Conservation (phyloP, 2,888 invertebrate species). For the Proisotoma minuta region DNA sequence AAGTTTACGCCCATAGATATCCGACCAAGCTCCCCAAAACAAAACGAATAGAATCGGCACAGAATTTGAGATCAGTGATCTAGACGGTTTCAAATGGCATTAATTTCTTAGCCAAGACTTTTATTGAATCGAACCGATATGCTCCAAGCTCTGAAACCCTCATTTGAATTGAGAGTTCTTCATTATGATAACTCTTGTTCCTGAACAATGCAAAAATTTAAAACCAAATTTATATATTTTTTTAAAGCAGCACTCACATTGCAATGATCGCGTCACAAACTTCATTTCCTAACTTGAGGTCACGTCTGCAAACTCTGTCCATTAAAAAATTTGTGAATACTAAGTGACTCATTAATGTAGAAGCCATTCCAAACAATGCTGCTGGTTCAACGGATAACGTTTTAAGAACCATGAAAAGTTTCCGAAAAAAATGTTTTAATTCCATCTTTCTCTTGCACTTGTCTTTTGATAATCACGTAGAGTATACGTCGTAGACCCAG, state of each 20-base stretch:
- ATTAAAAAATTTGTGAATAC: constrained; percentile 33
- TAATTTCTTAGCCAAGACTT: too few relatives aligned
- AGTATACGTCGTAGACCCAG: too few relatives aligned
- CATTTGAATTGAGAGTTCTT: not conserved
- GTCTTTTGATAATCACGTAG: too few relatives aligned
- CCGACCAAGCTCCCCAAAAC: constrained; percentile 45
- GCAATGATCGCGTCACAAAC: constrained; percentile 23
- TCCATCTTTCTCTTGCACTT: too few relatives aligned
- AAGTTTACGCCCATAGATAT: constrained; percentile 44
- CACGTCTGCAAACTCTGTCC: constrained; percentile 31
- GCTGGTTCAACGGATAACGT: constrained; percentile 34
- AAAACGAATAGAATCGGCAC: constrained; percentile 17
- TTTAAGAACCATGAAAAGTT: too few relatives aligned
- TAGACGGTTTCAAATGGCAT: too few relatives aligned
- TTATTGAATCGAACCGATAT: too few relatives aligned
- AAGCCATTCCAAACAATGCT: constrained; percentile 37
- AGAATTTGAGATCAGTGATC: constrained; percentile 23
- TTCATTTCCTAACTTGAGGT: constrained; percentile 24
- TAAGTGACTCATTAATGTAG: constrained; percentile 38
- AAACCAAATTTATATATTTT: not conserved
- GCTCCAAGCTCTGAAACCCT: not conserved
- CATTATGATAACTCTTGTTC: not conserved
- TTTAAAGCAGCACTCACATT: not conserved
- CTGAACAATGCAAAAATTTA: not conserved
- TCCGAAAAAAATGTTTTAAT: too few relatives aligned